Base-by-base conservation (phyloP, 2,113 vertebrate species). In the Monarcha castaneiventris region DNA sequence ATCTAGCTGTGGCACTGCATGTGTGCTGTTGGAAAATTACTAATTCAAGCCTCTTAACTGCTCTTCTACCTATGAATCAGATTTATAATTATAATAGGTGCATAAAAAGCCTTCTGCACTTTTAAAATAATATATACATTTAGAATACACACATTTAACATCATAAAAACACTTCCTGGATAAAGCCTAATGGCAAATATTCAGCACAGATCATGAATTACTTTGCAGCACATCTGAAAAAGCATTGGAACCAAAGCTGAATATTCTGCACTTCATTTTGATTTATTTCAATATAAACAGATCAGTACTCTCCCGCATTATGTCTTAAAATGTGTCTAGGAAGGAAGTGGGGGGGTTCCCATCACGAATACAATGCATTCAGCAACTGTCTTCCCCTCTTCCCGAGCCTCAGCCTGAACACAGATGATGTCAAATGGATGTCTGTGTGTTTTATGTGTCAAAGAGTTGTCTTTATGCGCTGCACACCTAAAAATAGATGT, bases 401-500 rank as follows among this genome's bases (percentile, higher is more conserved):
- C 64, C 52, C 0, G 1, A 86, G 79, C 54, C 63, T 85, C 41
- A 93, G 84, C 37, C 77, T 48, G 56, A 96, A 96, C 92, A 96
- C 76, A 97, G 94, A 82, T 68, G 91, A 95, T 92, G 94, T 96
- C 94, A 96, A 94, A 91, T 89, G 86, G 58, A 93, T 94, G 84
- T 73, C 96, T 97, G 49, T 97, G 92, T 85, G 92, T 91, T 96
- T 91, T 94, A 72, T 86, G 94, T 96, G 95, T 96, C 94, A 95
- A 94, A 91, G 74, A 94, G 73, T 68, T 95, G 84, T 89, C 96
- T 97, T 96, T 93, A 87, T 97, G 93, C 23, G 35, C 80, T 96
- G 81, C 80, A 93, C 61, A 92, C 55, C 96, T 97, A 98, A 98
- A 98, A 98, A 98, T 95, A 98, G 97, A 94, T 94, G 89, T 97